Conservation (phyloP, 2,113 vertebrate species). For the Notechis scutatus region DNA sequence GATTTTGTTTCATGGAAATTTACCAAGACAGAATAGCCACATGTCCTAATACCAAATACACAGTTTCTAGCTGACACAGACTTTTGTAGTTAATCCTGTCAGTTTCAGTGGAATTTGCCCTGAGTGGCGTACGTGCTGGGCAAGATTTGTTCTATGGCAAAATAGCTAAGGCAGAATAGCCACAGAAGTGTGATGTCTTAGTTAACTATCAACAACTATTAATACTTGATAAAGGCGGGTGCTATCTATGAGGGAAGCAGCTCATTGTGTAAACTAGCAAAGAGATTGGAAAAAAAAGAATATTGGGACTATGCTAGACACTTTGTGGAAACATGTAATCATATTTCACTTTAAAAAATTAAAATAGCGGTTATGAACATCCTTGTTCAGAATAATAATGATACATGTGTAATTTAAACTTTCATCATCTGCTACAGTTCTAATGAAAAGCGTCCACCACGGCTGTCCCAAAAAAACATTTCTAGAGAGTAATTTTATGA, state of each 20-base stretch:
- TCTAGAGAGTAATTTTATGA: neutral
- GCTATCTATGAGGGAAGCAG: neutral
- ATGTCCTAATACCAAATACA: too few species aligned
- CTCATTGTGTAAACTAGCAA: neutral
- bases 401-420: neutral
- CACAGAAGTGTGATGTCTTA: neutral
- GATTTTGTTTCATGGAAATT: too few species aligned
- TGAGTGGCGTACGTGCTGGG: too few species aligned
- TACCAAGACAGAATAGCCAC: too few species aligned
- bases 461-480: too few species aligned
- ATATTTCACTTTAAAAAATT: neutral
- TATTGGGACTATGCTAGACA: neutral
- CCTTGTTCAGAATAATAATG: neutral
- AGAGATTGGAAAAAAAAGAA: too few species aligned
- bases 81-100: too few species aligned
- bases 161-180: too few species aligned
- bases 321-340: neutral
- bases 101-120: too few species aligned
- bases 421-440: neutral
- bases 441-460: neutral
- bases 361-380: neutral
- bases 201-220: neutral
- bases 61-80: too few species aligned
- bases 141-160: too few species aligned
- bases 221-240: neutral